phyloP scores from a whole-genome alignment of 2,113 vertebrate species.

The Dolichotis patagonum region DNA sequence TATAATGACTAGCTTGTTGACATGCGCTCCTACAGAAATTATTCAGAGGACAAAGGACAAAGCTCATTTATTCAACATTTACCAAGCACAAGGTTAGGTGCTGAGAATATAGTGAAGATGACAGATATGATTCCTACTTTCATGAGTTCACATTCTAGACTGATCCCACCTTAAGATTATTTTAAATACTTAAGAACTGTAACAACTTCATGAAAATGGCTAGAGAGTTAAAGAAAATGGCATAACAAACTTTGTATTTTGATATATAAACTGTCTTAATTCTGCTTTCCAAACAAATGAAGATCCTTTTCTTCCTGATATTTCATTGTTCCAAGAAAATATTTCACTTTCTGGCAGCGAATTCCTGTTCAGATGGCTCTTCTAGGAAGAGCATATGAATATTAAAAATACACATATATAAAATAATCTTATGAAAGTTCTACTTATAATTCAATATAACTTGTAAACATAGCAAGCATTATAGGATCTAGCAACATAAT shows the following conservation, averaged over 20 bases:
- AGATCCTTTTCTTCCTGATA: neutral
- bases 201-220: neutral
- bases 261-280: constrained; percentile 27
- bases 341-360: constrained; percentile 46
- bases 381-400: neutral
- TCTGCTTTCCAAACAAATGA: constrained; percentile 40
- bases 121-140: neutral
- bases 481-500: neutral
- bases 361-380: constrained; percentile 42
- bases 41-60: constrained; percentile 71
- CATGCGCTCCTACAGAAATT: constrained; percentile 74
- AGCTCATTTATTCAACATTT: constrained; percentile 69
- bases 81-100: constrained; percentile 56
- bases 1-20: constrained; percentile 67
- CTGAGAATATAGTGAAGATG: neutral
- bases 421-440: neutral
- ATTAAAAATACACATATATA: neutral
- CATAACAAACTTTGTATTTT: constrained; percentile 1
- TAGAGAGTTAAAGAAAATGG: constrained; percentile 1
- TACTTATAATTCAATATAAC: constrained; percentile 9
- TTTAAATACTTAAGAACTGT: neutral
- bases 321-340: constrained; percentile 8
- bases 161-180: neutral
- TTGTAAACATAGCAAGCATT: neutral
- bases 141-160: neutral